phyloP scores from a whole-genome alignment of 2,113 vertebrate genomes.

The Oriolus oriolus region DNA sequence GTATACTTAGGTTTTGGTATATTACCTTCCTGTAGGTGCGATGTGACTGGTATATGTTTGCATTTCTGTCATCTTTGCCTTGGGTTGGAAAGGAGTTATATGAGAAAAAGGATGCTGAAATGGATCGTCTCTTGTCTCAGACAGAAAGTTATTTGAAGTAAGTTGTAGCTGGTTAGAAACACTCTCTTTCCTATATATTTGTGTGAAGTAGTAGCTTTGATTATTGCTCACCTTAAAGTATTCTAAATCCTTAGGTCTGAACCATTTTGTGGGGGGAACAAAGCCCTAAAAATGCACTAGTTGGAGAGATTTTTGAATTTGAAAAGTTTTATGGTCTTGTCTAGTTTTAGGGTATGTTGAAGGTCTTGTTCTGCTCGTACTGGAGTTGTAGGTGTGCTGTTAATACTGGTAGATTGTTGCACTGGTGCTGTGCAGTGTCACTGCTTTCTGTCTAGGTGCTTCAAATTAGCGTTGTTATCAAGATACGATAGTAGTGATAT shows the following conservation, averaged over 20 bases:
- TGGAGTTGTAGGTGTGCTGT: background rate
- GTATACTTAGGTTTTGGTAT: background rate
- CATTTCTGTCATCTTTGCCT: constrained; percentile 90
- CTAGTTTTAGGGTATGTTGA: background rate
- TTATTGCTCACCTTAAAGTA: background rate
- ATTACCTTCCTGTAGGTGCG: constrained; percentile 78
- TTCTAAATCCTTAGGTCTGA: background rate
- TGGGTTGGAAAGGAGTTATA: constrained; percentile 98
- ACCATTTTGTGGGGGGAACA: fast-evolving
- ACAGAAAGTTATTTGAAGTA: constrained; percentile 95
- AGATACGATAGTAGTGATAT: fast-evolving
- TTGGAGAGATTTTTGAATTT: background rate
- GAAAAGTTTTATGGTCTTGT: background rate
- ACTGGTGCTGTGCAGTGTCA: background rate
- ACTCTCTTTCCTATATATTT: fast-evolving
- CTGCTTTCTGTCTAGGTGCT: background rate
- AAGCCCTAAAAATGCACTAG: background rate
- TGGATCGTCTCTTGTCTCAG: constrained; percentile 92
- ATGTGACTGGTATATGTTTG: constrained; percentile 94
- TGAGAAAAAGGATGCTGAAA: constrained; percentile 97
- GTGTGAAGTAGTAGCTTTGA: background rate
- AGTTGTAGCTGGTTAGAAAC: constrained; percentile 8
- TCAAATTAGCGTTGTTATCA: background rate
- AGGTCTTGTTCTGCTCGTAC: background rate
- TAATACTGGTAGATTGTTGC: background rate